phyloP scores from a whole-genome alignment of 1,140 invertebrate species.

The Rhopalosiphum maidis region DNA sequence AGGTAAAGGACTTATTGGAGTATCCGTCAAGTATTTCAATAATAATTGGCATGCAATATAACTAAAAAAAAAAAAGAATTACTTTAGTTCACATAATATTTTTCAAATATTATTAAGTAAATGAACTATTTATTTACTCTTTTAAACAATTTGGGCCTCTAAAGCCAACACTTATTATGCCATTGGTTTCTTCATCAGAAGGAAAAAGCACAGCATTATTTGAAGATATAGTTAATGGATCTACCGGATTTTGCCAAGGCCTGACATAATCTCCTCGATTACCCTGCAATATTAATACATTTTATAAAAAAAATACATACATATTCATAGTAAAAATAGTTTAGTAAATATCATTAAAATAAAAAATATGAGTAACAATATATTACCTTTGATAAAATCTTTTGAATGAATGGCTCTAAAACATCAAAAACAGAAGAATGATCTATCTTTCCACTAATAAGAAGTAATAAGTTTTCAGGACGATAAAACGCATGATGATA shows the following conservation, averaged over 20 bases:
- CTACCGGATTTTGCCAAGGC: conserved; percentile 78
- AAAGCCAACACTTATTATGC: conserved; percentile 81
- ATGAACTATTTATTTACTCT: not conserved
- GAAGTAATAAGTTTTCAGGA: conserved; percentile 86
- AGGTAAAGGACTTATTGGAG: conserved; percentile 82
- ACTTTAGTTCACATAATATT: not conserved
- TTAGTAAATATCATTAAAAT: not conserved
- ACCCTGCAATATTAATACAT: conserved; percentile 64
- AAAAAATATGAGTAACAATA: not conserved
- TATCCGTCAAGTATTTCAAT: conserved; percentile 84
- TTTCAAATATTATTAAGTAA: not conserved
- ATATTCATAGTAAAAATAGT: not conserved
- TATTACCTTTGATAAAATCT: conserved; percentile 68
- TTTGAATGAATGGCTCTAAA: conserved; percentile 76
- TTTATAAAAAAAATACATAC: not conserved
- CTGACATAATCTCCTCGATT: conserved; percentile 69
- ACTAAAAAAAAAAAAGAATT: conserved; percentile 62
- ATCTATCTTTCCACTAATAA: conserved; percentile 82
- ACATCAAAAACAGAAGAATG: conserved; percentile 78
- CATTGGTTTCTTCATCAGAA: conserved; percentile 85
- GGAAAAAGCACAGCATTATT: conserved; percentile 73
- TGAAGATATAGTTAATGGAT: conserved; percentile 68
- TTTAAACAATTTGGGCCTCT: conserved; percentile 74
- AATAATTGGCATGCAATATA: conserved; percentile 74
- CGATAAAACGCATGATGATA: conserved; percentile 89